Evolutionary conservation across 2,888 invertebrate genomes (phyloP).

Genomic region (Erebia palarica): DNA sequence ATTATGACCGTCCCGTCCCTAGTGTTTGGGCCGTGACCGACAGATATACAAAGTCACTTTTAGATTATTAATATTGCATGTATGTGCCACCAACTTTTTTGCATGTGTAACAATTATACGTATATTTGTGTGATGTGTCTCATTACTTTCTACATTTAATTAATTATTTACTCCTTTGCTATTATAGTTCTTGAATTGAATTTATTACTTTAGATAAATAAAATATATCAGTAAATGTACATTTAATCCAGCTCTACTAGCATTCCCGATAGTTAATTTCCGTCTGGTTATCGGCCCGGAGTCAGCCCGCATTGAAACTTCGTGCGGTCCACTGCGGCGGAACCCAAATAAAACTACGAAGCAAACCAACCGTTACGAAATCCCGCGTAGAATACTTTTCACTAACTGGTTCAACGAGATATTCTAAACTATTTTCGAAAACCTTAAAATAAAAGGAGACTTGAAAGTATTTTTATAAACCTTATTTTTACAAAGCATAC

Average conservation of each 20-base stretch:
- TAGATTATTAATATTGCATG: too few relatives aligned
- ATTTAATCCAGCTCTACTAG: conserved; percentile 34
- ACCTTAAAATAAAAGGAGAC: neutral
- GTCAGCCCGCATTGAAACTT: conserved; percentile 37
- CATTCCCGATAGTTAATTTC: conserved; percentile 38
- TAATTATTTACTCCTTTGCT: neutral
- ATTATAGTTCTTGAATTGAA: neutral
- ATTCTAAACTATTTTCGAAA: conserved; percentile 3
- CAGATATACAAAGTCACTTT: too few relatives aligned
- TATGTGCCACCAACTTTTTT: too few relatives aligned
- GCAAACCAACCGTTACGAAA: conserved; percentile 37
- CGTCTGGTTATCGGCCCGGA: conserved; percentile 37
- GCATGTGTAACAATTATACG: too few relatives aligned
- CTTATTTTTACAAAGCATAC: too few relatives aligned
- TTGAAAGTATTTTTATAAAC: neutral
- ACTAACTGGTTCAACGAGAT: conserved; percentile 20
- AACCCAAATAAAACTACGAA: conserved; percentile 42
- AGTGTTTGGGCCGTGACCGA: too few relatives aligned
- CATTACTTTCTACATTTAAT: too few relatives aligned
- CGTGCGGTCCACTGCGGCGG: conserved; percentile 37
- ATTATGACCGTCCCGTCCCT: too few relatives aligned
- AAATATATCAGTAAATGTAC: conserved; percentile 28
- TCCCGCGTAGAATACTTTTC: conserved; percentile 30
- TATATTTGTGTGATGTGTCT: too few relatives aligned
- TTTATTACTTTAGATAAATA: neutral